Base-by-base conservation (phyloP, 2,113 vertebrate species). In the Euleptes europaea region DNA sequence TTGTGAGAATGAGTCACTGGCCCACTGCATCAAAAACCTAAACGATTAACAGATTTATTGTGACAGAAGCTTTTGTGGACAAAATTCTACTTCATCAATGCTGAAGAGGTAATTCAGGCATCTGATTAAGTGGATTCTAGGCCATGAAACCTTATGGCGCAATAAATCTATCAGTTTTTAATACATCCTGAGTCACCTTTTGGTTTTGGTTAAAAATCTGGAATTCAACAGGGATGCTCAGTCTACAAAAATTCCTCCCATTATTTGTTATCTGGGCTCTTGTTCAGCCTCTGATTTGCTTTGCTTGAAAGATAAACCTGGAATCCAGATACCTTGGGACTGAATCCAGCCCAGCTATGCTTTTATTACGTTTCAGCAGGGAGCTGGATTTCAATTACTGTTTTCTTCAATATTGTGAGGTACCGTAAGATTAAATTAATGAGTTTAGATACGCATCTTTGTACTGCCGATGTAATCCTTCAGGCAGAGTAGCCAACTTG, bases 391-490 rank as follows among this genome's bases (percentile, higher is more conserved):
- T 94, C 94, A 92, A 83, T 91, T 92, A 88, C 83, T 87, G 92
- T 75, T 74, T 86, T 91, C 90, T 88, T 86, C 85, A 95, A 85
- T 95, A 95, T 95, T 80, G 82, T 80, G 63, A 93, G 86, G 94
- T 49, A 94, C 89, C 91, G 86, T 80, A 76, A 93, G 93, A 95
- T 96, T 92, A 95, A 95, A 94, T 94, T 92, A 94, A 95, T 84
- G 74, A 92, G 87, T 96, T 95, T 93, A 95, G 94, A 95, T 94
- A 85, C 86, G 92, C 80, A 92, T 92, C 91, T 94, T 95, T 89
- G 90, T 83, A 85, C 91, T 93, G 93, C 89, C 92, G 92, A 89
- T 85, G 86, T 93, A 96, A 96, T 96, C 94, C 96, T 95, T 86
- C 78, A 91, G 93, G 93, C 90, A 89, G 79, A 90, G 81, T 89